Conservation (phyloP, 2,113 vertebrate genomes). For the Gymnobelideus leadbeateri region DNA sequence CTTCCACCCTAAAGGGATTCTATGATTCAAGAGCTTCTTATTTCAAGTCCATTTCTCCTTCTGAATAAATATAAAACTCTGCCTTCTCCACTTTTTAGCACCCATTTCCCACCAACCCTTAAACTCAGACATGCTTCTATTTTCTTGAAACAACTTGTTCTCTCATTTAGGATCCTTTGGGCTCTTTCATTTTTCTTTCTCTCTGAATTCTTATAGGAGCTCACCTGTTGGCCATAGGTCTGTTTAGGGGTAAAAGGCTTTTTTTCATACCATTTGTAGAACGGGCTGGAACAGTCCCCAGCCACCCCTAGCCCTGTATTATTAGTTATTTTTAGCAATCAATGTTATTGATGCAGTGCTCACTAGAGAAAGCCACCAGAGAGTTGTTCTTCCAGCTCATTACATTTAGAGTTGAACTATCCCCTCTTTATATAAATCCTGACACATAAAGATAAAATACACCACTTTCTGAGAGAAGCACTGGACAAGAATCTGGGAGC, state of each 20-base stretch:
- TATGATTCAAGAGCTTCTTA: background rate
- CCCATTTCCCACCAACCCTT: background rate
- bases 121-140: background rate
- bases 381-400: conserved; percentile 86
- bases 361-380: conserved; percentile 82
- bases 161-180: rapidly evolving
- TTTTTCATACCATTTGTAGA: background rate
- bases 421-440: conserved; percentile 85
- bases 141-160: background rate
- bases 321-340: conserved; percentile 85
- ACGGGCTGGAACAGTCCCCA: background rate
- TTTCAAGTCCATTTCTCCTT: too few species aligned
- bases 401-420: conserved; percentile 85
- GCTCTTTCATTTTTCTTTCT: background rate
- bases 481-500: conserved; percentile 27
- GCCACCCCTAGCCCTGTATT: conserved; percentile 58
- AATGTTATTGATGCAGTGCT: conserved; percentile 81
- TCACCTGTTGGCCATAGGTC: background rate
- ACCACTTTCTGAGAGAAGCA: conserved; percentile 55
- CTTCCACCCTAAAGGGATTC: background rate
- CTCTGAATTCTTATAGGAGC: background rate
- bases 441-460: conserved; percentile 85
- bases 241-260: background rate
- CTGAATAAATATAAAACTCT: background rate
- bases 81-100: background rate